Conservation (phyloP, 2,113 vertebrate genomes). For the Balaeniceps rex region DNA sequence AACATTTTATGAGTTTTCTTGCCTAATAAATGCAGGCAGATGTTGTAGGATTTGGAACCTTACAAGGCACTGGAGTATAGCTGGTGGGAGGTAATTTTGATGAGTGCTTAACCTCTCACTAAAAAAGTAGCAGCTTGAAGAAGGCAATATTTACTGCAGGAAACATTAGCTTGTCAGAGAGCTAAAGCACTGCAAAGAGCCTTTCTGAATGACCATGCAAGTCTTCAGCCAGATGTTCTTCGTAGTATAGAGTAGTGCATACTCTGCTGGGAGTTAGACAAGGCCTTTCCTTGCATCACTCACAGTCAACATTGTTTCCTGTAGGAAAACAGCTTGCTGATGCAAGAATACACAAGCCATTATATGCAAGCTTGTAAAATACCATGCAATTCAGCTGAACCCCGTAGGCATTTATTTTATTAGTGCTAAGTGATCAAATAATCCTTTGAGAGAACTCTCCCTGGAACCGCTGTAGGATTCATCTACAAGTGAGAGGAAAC, state of each 20-base stretch:
- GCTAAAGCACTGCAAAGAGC: background rate
- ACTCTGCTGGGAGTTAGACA: background rate
- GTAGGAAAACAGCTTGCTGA: background rate
- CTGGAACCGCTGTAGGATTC: background rate
- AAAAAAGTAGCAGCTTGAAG: conserved; percentile 69
- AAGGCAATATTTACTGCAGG: conserved; percentile 62
- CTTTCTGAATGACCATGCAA: background rate
- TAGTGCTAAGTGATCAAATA: background rate
- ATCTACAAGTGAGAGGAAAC: background rate
- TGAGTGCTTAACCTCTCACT: conserved; percentile 65
- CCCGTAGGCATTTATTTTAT: conserved; percentile 11
- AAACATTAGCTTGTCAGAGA: conserved; percentile 64
- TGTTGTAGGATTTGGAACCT: conserved; percentile 61
- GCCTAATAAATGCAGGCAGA: conserved; percentile 48
- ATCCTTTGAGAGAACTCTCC: conserved; percentile 29
- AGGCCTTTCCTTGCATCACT: background rate
- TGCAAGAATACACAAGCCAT: background rate
- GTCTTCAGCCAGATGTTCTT: conserved; percentile 49
- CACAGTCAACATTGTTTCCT: conserved; percentile 19
- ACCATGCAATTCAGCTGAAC: background rate
- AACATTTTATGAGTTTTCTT: conserved; percentile 56
- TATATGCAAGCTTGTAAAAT: background rate
- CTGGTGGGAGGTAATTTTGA: conserved; percentile 60
- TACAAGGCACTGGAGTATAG: conserved; percentile 40
- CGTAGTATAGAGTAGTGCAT: background rate